Evolutionary conservation across 2,888 invertebrate species (phyloP).

Genomic region (Conus canariensis): DNA sequence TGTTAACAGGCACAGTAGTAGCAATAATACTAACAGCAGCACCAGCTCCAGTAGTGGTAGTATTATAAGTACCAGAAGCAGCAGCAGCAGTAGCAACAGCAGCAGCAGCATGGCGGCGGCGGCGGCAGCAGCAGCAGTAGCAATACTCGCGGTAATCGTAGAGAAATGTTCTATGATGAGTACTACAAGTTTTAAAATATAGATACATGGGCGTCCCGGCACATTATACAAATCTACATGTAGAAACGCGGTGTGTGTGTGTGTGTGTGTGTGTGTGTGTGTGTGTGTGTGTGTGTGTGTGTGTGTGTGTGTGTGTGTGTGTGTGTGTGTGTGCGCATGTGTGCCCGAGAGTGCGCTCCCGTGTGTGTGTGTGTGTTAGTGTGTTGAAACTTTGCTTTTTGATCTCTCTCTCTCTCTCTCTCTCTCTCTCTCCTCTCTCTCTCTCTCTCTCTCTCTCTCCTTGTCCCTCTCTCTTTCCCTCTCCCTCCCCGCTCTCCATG

Average conservation of each 20-base stretch:
- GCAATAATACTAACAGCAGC: neutral
- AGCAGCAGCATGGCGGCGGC: neutral
- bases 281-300: neutral
- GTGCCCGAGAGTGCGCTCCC: neutral
- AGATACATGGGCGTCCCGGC: too few relatives aligned
- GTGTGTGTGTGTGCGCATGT: neutral
- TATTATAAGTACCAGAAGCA: neutral
- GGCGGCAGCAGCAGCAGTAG: neutral
- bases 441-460: too few relatives aligned
- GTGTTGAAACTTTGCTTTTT: neutral
- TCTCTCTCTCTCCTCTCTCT: too few relatives aligned
- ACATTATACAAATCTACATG: too few relatives aligned
- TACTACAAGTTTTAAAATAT: too few relatives aligned
- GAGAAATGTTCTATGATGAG: neutral
- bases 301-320: neutral
- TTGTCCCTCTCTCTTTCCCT: too few relatives aligned
- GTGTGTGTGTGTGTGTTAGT: neutral
- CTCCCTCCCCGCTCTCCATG: too few relatives aligned
- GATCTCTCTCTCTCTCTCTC: neutral
- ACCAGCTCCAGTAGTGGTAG: conserved; percentile 26
- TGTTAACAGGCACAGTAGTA: neutral
- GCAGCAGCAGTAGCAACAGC: conserved; percentile 38
- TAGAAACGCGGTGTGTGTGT: neutral
- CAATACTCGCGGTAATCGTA: neutral
- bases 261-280: neutral